phyloP scores from a whole-genome alignment of 37 sponge, comb jelly and placozoan species.

The Halichondria panicea region DNA sequence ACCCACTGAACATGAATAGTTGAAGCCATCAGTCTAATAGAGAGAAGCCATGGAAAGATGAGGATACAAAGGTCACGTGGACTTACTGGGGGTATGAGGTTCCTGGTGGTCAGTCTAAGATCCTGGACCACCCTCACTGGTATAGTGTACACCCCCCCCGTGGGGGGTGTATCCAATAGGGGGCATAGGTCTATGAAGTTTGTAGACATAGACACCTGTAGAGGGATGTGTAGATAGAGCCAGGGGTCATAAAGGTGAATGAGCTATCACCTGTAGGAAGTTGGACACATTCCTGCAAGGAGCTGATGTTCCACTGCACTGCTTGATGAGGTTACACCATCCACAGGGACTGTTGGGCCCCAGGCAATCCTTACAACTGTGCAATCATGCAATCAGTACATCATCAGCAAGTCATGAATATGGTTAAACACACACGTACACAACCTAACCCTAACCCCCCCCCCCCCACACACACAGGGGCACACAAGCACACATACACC shows the following conservation, averaged over 20 bases:
- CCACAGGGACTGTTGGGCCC: conserved; percentile 30
- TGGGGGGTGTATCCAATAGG: conserved; percentile 5
- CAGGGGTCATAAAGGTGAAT: background rate
- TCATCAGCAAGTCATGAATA: background rate
- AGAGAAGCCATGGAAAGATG: background rate
- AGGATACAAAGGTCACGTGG: background rate
- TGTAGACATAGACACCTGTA: background rate
- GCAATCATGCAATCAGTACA: background rate
- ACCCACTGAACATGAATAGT: conserved; percentile 19
- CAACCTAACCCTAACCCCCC: no score
- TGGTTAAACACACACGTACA: background rate
- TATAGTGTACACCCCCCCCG: conserved; percentile 17
- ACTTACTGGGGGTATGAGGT: conserved; percentile 32
- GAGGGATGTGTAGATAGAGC: background rate
- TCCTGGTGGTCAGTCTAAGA: conserved; percentile 32
- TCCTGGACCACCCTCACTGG: conserved; percentile 17
- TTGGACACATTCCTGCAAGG: background rate
- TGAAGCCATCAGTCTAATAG: conserved; percentile 21
- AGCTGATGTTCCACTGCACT: conserved; percentile 20
- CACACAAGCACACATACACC: no score
- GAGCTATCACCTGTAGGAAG: background rate
- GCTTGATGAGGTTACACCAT: conserved; percentile 13
- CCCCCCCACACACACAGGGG: no score
- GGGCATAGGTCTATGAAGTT: conserved; percentile 48
- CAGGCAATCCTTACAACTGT: conserved; percentile 43